Evolutionary conservation across 2,797 vertebrate genomes (phyloP).

Genomic region (Sebastiscus tertius): DNA sequence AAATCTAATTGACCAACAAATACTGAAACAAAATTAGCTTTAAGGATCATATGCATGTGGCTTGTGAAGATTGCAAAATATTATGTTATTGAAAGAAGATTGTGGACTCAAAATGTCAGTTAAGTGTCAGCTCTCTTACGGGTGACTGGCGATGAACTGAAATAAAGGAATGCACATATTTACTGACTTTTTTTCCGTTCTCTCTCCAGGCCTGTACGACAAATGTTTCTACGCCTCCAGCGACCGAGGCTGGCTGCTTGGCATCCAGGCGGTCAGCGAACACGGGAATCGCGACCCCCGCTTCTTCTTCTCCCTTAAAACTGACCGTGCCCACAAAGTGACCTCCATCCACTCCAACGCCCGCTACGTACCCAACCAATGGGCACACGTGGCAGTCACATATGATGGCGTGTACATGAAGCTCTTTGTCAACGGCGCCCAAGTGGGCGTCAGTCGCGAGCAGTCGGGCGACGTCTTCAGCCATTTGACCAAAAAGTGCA

Average conservation of each 20-base stretch:
- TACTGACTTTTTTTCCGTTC: constrained; percentile 17
- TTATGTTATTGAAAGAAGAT: neutral
- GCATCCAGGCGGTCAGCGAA: constrained; percentile 94
- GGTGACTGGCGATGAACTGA: neutral
- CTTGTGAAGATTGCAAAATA: neutral
- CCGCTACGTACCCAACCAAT: constrained; percentile 92
- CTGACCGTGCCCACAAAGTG: constrained; percentile 95
- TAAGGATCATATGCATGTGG: neutral
- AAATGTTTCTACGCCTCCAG: constrained; percentile 98
- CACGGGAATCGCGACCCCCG: constrained; percentile 94
- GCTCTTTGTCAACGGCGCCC: constrained; percentile 95
- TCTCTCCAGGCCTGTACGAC: constrained; percentile 92
- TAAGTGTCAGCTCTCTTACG: neutral
- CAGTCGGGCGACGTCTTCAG: constrained; percentile 97
- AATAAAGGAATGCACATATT: constrained; percentile 5
- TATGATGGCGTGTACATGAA: constrained; percentile 94
- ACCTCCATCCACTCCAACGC: constrained; percentile 91
- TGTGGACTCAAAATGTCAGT: neutral
- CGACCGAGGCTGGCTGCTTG: constrained; percentile 97
- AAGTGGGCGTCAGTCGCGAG: constrained; percentile 92
- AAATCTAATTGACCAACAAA: neutral
- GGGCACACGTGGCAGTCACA: constrained; percentile 92
- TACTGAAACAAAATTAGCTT: neutral
- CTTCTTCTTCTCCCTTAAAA: constrained; percentile 98
- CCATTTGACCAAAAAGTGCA: constrained; percentile 94